These are phyloP conservation scores for Physella acuta DNA, from an alignment of 1,140 invertebrate species.

Conservation along the genomic window DNA sequence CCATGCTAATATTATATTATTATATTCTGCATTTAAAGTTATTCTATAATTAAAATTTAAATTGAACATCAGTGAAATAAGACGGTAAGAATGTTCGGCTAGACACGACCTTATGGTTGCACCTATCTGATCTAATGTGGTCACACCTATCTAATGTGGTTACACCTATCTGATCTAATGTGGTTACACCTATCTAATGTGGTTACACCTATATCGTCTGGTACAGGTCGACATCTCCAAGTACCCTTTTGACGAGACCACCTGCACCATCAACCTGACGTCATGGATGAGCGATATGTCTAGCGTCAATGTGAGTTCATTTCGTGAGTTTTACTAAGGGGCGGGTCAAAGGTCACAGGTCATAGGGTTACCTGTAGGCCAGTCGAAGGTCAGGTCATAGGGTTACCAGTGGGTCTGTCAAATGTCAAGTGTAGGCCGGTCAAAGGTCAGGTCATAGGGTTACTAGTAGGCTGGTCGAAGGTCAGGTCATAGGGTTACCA, in stretches of 20 bases:
- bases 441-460: neutral
- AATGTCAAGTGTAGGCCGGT: neutral
- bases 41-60: too few relatives aligned
- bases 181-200: neutral
- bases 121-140: neutral
- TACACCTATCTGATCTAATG: neutral
- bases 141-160: neutral
- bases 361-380: neutral
- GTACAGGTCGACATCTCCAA: conserved; percentile 12
- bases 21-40: too few relatives aligned
- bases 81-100: neutral
- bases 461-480: too few relatives aligned
- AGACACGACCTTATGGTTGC: neutral
- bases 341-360: too few relatives aligned
- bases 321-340: too few relatives aligned
- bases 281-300: conserved; percentile 14
- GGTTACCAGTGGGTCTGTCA: neutral
- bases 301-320: neutral
- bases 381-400: neutral
- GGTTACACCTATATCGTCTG: neutral
- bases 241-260: conserved; percentile 14
- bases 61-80: neutral
- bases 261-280: neutral
- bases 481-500: neutral
- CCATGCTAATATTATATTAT: too few relatives aligned